Percentiles rank a stretch among this genome's conserved stretches.
Conservation (phyloP, 2,113 vertebrate genomes). For the Aspidoscelis tigris region DNA sequence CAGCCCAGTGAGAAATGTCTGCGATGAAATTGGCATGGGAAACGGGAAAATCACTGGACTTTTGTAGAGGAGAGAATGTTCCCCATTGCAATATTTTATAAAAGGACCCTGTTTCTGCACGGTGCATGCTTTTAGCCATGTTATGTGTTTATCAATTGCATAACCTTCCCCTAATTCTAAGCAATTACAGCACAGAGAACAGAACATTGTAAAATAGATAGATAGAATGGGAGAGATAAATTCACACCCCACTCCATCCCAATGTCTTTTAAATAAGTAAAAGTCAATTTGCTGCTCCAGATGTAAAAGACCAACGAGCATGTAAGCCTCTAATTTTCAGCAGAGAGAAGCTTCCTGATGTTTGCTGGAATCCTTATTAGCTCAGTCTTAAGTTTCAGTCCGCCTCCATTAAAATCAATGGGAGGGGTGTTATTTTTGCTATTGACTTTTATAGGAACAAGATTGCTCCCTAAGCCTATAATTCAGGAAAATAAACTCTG, state of each 20-base stretch:
- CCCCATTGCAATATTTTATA: not conserved
- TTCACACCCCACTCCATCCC: too few relatives aligned
- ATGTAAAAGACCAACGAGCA: not conserved
- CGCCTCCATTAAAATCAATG: not conserved
- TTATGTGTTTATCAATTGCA: too few relatives aligned
- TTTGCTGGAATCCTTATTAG: rapidly evolving
- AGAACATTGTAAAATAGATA: too few relatives aligned
- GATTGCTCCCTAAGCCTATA: not conserved
- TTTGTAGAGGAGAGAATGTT: not conserved
- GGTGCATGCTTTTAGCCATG: too few relatives aligned
- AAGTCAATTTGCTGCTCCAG: not conserved
- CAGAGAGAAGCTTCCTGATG: not conserved
- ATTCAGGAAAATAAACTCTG: not conserved
- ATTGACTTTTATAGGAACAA: not conserved
- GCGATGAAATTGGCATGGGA: not conserved
- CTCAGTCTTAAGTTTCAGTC: not conserved
- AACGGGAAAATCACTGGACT: not conserved
- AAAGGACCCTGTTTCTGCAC: not conserved
- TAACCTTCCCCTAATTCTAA: too few relatives aligned
- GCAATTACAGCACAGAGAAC: too few relatives aligned
- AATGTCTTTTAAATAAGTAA: not conserved
- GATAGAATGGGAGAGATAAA: too few relatives aligned
- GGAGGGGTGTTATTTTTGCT: not conserved
- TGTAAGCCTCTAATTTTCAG: constrained; percentile 21
- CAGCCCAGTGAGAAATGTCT: not conserved